These are phyloP conservation scores for Callosobruchus maculatus DNA, from an alignment of 2,888 invertebrate species.

Conservation along the genomic window DNA sequence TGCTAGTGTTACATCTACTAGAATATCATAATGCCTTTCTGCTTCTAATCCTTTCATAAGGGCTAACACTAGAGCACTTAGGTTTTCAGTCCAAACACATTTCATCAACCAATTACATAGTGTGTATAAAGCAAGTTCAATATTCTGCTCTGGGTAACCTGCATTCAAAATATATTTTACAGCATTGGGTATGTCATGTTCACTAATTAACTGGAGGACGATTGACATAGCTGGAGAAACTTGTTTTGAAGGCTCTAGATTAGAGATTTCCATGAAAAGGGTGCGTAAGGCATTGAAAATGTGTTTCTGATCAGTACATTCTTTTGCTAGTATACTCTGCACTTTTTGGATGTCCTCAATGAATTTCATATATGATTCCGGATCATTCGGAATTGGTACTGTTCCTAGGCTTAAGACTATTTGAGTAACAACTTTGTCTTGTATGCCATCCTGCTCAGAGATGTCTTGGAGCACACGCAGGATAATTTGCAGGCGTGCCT, in stretches of 20 bases:
- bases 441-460: constrained; percentile 45
- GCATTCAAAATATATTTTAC: constrained; percentile 49
- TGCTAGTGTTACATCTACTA: constrained; percentile 59
- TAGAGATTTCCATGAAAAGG: constrained; percentile 59
- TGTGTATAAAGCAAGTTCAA: constrained; percentile 60
- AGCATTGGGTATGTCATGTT: constrained; percentile 36
- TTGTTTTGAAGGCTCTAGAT: constrained; percentile 50
- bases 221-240: constrained; percentile 60
- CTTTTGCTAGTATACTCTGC: constrained; percentile 41
- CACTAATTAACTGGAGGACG: constrained; percentile 52
- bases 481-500: constrained; percentile 51
- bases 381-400: constrained; percentile 44
- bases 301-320: constrained; percentile 49
- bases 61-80: constrained; percentile 64
- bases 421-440: constrained; percentile 52
- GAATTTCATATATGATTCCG: constrained; percentile 38
- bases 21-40: constrained; percentile 47
- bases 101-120: constrained; percentile 67
- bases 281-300: constrained; percentile 57
- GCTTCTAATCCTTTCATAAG: constrained; percentile 59
- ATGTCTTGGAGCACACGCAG: constrained; percentile 51
- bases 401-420: constrained; percentile 54
- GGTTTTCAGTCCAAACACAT: constrained; percentile 60
- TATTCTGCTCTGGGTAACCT: constrained; percentile 51
- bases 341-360: constrained; percentile 40